phyloP scores from a whole-genome alignment of 64 coral and sea anemone genomes.

The Stichodactyla mertensii region DNA sequence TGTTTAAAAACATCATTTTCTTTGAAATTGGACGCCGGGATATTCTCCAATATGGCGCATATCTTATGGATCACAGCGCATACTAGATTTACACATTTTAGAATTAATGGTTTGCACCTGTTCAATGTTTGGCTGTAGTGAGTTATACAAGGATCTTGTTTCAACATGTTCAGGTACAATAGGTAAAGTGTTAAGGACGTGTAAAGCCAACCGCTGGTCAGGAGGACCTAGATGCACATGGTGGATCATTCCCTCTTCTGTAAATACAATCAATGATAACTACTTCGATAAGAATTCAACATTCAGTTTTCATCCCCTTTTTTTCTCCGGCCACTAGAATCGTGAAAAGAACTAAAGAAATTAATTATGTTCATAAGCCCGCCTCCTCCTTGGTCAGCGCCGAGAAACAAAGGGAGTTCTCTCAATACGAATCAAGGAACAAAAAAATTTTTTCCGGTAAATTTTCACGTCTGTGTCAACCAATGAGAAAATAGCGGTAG shows the following conservation, averaged over 20 bases:
- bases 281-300: not conserved
- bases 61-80: too few relatives aligned
- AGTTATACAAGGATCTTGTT: slow-evolving; percentile 85
- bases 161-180: slow-evolving; percentile 95
- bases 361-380: too few relatives aligned
- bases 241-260: slow-evolving; percentile 76
- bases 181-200: slow-evolving; percentile 85
- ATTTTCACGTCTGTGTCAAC: too few relatives aligned
- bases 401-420: too few relatives aligned
- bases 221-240: slow-evolving; percentile 82
- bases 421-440: too few relatives aligned
- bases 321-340: too few relatives aligned
- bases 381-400: too few relatives aligned
- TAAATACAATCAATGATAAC: not conserved
- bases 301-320: too few relatives aligned
- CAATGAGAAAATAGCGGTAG: too few relatives aligned
- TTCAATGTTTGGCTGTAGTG: slow-evolving; percentile 86
- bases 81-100: not conserved
- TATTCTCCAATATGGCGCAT: not conserved
- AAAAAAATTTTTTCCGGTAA: too few relatives aligned
- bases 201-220: slow-evolving; percentile 83
- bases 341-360: too few relatives aligned
- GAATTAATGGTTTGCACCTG: slow-evolving; percentile 57
- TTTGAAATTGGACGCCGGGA: not conserved
- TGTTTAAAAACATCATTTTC: too few relatives aligned